phyloP scores from a whole-genome alignment of 2,888 invertebrate species.

The Venusia cambrica region DNA sequence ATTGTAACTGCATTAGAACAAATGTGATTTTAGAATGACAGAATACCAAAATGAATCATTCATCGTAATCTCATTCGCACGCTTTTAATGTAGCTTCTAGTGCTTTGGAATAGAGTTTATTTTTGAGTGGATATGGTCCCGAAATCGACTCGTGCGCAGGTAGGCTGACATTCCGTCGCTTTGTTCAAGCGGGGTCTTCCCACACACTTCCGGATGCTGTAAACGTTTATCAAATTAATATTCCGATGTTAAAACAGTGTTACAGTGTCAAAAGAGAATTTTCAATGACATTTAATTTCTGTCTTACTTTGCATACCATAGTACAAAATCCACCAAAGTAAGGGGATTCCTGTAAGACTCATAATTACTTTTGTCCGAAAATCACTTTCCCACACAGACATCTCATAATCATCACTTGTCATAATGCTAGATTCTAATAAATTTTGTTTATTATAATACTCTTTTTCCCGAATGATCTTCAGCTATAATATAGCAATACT shows the following conservation, averaged over 20 bases:
- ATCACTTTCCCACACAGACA: too few species aligned
- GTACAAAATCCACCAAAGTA: too few species aligned
- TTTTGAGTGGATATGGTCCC: conserved; percentile 14
- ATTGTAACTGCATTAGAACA: neutral
- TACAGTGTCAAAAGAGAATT: conserved; percentile 33
- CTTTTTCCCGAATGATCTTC: too few species aligned
- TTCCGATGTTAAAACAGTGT: conserved; percentile 43
- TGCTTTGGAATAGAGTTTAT: conserved; percentile 1
- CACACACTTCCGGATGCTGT: conserved; percentile 68
- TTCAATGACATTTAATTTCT: conserved; percentile 20
- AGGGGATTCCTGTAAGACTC: too few species aligned
- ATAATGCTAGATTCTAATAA: too few species aligned
- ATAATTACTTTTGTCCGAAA: too few species aligned
- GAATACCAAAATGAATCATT: conserved; percentile 27
- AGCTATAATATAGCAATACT: too few species aligned
- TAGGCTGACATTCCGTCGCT: conserved; percentile 65
- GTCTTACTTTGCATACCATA: neutral
- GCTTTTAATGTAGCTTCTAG: neutral
- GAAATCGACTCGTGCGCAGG: conserved; percentile 46
- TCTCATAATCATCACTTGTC: too few species aligned
- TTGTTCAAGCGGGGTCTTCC: conserved; percentile 58
- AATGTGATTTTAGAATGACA: conserved; percentile 9
- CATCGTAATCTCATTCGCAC: conserved; percentile 34
- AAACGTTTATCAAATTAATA: conserved; percentile 49
- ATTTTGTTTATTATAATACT: too few species aligned